These are phyloP conservation scores for Timandra comae DNA, from an alignment of 2,888 invertebrate genomes.

Conservation along the genomic window DNA sequence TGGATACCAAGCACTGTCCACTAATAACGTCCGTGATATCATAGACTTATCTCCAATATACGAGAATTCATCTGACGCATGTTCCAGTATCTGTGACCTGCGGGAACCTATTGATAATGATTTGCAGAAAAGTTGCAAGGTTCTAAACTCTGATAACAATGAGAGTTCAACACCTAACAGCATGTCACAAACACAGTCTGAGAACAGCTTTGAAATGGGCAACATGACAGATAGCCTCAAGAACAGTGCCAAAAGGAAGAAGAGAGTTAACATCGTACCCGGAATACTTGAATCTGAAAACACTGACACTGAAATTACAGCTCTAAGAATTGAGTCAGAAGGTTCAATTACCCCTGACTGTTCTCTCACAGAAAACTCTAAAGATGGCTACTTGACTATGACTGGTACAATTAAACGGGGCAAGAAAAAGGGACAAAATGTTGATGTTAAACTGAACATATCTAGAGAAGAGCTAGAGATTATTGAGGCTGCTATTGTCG, in stretches of 20 bases:
- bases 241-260: conserved; percentile 72
- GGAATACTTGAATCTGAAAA: conserved; percentile 61
- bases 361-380: conserved; percentile 70
- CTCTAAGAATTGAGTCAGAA: conserved; percentile 60
- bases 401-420: conserved; percentile 85
- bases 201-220: conserved; percentile 70
- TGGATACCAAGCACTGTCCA: conserved; percentile 58
- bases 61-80: conserved; percentile 72
- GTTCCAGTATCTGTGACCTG: conserved; percentile 67
- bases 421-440: conserved; percentile 82
- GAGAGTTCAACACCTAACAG: conserved; percentile 66
- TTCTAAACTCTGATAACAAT: conserved; percentile 52
- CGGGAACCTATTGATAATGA: conserved; percentile 54
- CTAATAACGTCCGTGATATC: conserved; percentile 55
- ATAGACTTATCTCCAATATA: conserved; percentile 71
- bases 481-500: conserved; percentile 79
- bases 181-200: conserved; percentile 68
- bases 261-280: conserved; percentile 79
- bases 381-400: conserved; percentile 81
- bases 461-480: conserved; percentile 83
- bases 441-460: conserved; percentile 83
- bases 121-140: conserved; percentile 48
- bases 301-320: conserved; percentile 59
- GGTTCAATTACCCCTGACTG: conserved; percentile 73
- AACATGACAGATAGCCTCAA: conserved; percentile 61